These are phyloP conservation scores for Gymnocypris eckloni DNA, from an alignment of 2,797 vertebrate species.

Conservation along the genomic window DNA sequence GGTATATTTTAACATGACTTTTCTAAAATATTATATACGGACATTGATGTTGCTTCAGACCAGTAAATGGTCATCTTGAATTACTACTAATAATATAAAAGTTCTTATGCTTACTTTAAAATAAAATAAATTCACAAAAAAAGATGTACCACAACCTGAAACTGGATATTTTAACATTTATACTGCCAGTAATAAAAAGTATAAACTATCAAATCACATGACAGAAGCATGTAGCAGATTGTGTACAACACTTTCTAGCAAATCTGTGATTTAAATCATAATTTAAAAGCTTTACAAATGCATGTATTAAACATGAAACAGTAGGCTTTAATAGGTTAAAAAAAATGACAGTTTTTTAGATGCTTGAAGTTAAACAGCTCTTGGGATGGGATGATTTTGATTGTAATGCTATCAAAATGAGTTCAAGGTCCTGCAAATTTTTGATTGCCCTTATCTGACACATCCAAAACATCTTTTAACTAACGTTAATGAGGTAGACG, in stretches of 20 bases:
- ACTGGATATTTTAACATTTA: neutral
- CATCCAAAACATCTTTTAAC: neutral
- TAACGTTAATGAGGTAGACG: neutral
- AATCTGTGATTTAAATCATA: too few relatives aligned
- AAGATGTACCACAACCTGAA: neutral
- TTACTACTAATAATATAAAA: neutral
- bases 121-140: too few relatives aligned
- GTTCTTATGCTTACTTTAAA: neutral
- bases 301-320: neutral
- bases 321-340: neutral
- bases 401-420: neutral
- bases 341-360: neutral
- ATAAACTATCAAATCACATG: neutral
- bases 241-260: neutral
- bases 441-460: neutral
- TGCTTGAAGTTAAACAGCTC: neutral
- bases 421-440: neutral
- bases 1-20: neutral
- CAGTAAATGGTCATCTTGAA: neutral
- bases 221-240: neutral
- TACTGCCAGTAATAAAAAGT: neutral
- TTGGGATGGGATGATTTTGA: neutral
- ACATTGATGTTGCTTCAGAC: neutral
- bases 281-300: neutral
- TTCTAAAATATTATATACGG: neutral